Percentiles rank a stretch among this genome's conserved stretches.
These are phyloP conservation scores for Hyposoter dolosus DNA, from an alignment of 2,888 invertebrate species.

Conservation along the genomic window DNA sequence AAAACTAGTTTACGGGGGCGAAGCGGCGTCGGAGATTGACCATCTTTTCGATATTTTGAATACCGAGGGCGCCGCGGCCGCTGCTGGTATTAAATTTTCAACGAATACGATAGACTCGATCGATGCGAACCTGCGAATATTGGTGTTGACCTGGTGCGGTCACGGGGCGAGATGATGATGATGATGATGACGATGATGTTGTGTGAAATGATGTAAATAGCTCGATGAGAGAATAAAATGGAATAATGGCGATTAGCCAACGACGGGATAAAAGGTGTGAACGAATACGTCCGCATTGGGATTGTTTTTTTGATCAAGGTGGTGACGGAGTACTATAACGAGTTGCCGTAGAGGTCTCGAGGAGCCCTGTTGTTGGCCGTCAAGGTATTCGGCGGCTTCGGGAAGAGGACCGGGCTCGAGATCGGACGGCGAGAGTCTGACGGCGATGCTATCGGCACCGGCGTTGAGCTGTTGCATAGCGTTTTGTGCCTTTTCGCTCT, in stretches of 20 bases:
- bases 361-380: constrained; percentile 25
- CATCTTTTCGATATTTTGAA: constrained; percentile 81
- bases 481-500: constrained; percentile 8
- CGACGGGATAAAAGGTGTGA: constrained; percentile 76
- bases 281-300: constrained; percentile 74
- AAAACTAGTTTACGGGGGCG: constrained; percentile 71
- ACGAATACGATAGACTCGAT: too few relatives aligned
- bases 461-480: constrained; percentile 73
- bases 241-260: background rate
- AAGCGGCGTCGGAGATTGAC: constrained; percentile 64
- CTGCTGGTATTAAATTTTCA: too few relatives aligned
- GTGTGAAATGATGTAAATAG: too few relatives aligned
- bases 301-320: constrained; percentile 52
- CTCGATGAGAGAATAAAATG: background rate
- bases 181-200: too few relatives aligned
- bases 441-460: constrained; percentile 14
- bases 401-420: constrained; percentile 64
- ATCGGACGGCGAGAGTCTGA: constrained; percentile 25
- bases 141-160: constrained; percentile 67
- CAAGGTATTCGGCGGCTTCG: constrained; percentile 63
- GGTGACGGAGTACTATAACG: constrained; percentile 74
- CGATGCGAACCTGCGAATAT: constrained; percentile 46
- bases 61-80: constrained; percentile 76
- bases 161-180: constrained; percentile 40
- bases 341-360: constrained; percentile 62